Conservation (phyloP, 2,113 vertebrate species). For the Chamaetylas fuelleborni region DNA sequence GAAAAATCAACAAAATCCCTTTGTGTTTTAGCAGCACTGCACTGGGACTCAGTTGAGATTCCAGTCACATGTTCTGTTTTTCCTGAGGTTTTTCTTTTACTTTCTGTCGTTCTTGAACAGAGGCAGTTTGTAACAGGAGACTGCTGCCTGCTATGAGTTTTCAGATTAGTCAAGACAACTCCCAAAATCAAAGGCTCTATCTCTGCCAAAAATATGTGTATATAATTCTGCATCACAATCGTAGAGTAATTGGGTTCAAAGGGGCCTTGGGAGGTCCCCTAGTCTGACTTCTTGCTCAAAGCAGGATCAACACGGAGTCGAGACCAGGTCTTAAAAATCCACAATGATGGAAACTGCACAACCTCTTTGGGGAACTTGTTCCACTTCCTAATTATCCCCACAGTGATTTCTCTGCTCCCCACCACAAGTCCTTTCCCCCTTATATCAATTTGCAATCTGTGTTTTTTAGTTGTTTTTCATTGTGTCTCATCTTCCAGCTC, state of each 20-base stretch:
- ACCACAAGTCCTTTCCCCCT: background rate
- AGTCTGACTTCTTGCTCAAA: background rate
- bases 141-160: background rate
- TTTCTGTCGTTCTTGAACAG: rapidly evolving
- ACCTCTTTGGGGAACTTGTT: background rate
- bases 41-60: background rate
- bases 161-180: background rate
- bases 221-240: background rate
- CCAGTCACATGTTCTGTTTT: background rate
- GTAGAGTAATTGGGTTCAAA: background rate
- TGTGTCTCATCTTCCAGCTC: background rate
- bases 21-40: background rate
- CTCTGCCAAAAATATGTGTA: background rate
- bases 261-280: background rate
- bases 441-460: background rate
- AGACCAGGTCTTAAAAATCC: background rate
- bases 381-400: background rate
- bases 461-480: background rate
- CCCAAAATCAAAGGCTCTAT: background rate
- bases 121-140: background rate
- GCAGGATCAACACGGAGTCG: background rate
- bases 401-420: background rate
- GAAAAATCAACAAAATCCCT: background rate
- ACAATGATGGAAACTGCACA: background rate
- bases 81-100: background rate